Evolutionary conservation across 2,888 invertebrate species (phyloP).

Genomic region (Chrysomela aeneicollis): DNA sequence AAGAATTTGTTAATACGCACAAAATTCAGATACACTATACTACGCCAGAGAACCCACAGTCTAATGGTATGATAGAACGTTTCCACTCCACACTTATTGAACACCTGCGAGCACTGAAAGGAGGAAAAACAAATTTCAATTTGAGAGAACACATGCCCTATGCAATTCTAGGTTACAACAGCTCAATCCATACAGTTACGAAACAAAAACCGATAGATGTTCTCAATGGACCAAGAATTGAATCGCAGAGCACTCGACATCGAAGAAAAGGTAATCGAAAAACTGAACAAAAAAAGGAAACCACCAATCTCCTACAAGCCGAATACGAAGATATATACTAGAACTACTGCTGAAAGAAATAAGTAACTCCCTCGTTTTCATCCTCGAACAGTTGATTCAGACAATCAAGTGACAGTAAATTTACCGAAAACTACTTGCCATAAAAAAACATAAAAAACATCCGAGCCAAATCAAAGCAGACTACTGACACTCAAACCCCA

Average conservation of each 20-base stretch:
- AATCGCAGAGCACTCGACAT: not conserved
- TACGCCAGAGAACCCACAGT: slow-evolving; percentile 27
- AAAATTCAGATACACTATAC: slow-evolving; percentile 32
- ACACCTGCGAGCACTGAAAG: slow-evolving; percentile 14
- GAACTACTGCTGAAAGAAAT: not conserved
- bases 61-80: slow-evolving; percentile 23
- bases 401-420: not conserved
- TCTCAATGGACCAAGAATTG: slow-evolving; percentile 11
- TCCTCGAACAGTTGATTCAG: not conserved
- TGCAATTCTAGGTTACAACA: slow-evolving; percentile 27
- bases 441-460: slow-evolving; percentile 3
- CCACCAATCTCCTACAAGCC: not conserved
- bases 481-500: too few species aligned
- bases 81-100: slow-evolving; percentile 28
- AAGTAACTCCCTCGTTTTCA: not conserved
- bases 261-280: not conserved
- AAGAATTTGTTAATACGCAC: slow-evolving; percentile 27
- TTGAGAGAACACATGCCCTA: slow-evolving; percentile 17
- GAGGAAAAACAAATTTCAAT: too few species aligned
- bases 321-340: not conserved
- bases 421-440: not conserved
- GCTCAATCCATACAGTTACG: slow-evolving; percentile 26
- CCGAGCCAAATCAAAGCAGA: not conserved
- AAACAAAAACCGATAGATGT: slow-evolving; percentile 24
- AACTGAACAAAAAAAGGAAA: not conserved